phyloP scores from a whole-genome alignment of 1,140 invertebrate species.

The Drosophila trapezifrons region DNA sequence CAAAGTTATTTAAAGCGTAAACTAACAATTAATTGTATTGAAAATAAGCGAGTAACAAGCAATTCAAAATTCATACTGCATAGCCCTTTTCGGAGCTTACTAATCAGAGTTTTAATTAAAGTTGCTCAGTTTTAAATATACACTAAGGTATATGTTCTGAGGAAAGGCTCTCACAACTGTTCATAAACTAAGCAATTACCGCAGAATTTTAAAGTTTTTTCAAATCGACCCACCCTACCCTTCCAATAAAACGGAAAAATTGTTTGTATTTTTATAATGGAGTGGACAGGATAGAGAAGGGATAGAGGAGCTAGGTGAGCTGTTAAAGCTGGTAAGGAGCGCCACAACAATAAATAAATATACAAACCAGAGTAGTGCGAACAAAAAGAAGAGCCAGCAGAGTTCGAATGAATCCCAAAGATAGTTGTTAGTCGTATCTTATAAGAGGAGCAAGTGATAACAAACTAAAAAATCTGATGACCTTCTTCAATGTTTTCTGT shows the following conservation, averaged over 20 bases:
- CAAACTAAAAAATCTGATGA: constrained; percentile 57
- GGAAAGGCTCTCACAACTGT: constrained; percentile 13
- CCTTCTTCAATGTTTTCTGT: constrained; percentile 54
- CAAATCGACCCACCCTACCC: constrained; percentile 16
- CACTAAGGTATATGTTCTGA: too few species aligned
- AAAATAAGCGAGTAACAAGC: background rate
- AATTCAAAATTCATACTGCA: background rate
- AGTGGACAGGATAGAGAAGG: constrained; percentile 18
- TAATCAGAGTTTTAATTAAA: background rate
- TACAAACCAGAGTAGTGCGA: constrained; percentile 31
- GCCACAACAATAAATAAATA: constrained; percentile 27
- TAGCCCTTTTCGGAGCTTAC: background rate
- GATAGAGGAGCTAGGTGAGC: constrained; percentile 19
- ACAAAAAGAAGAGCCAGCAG: constrained; percentile 48
- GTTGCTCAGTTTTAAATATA: too few species aligned
- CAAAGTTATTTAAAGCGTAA: background rate
- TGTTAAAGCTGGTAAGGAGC: constrained; percentile 28
- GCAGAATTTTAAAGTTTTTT: background rate
- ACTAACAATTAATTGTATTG: background rate
- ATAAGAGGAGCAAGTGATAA: constrained; percentile 80
- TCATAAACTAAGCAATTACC: background rate
- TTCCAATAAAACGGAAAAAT: constrained; percentile 8
- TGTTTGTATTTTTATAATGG: constrained; percentile 74
- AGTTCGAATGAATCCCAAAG: constrained; percentile 76
- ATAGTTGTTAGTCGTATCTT: constrained; percentile 74